Conservation (phyloP, 53 echinoderm and acorn worm species). For the Henricia sp. region DNA sequence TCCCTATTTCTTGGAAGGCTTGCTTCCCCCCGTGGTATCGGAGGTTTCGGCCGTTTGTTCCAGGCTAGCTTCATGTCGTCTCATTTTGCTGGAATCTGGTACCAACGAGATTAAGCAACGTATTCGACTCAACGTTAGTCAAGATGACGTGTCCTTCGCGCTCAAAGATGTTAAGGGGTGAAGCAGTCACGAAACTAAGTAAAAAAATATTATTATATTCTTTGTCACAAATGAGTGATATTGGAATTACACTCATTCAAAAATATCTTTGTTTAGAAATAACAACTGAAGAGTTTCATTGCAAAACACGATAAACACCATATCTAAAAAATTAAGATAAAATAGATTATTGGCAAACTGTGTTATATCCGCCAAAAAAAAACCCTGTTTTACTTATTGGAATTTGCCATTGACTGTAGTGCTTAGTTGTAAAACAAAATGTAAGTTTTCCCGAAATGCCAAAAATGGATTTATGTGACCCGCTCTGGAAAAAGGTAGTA, state of each 20-base stretch:
- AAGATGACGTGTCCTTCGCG: constrained; percentile 93
- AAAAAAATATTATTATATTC: not conserved
- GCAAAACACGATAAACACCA: too few species aligned
- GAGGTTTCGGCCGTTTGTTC: constrained; percentile 90
- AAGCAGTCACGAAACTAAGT: not conserved
- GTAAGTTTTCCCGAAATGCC: too few species aligned
- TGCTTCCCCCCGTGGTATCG: constrained; percentile 79
- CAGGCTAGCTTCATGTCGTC: constrained; percentile 73
- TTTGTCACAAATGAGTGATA: not conserved
- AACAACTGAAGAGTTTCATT: too few species aligned
- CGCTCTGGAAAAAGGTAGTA: too few species aligned
- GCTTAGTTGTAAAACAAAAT: too few species aligned
- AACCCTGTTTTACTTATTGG: too few species aligned
- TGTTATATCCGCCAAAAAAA: not conserved
- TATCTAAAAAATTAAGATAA: not conserved
- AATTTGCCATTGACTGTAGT: too few species aligned
- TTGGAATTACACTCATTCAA: not conserved
- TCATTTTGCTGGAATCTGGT: constrained; percentile 82
- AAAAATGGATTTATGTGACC: too few species aligned
- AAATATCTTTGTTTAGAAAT: not conserved
- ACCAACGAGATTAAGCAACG: constrained; percentile 88
- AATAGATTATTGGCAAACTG: not conserved
- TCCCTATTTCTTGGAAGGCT: constrained; percentile 51
- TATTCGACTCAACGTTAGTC: constrained; percentile 91
- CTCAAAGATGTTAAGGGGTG: constrained; percentile 50